Conservation (phyloP, 1,140 invertebrate species). For the Drosophila kepulauana region DNA sequence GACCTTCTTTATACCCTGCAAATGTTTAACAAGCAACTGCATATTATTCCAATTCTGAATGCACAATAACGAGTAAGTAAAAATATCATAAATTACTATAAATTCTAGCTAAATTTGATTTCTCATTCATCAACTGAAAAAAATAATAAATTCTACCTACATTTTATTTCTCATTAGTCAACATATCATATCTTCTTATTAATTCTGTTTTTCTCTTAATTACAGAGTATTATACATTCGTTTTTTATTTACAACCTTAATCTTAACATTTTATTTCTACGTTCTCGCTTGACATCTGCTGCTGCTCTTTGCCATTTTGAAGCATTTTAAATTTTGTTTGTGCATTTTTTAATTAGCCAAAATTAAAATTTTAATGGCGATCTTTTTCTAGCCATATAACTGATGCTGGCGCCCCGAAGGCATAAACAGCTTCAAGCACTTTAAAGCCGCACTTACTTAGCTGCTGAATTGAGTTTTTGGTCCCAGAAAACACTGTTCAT, state of each 20-base stretch:
- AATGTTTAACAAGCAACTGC: neutral
- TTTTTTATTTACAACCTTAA: neutral
- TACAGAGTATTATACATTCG: conserved; percentile 3
- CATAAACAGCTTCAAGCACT: conserved; percentile 30
- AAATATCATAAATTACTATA: too few species aligned
- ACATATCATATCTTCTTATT: neutral
- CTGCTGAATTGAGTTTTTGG: conserved; percentile 25
- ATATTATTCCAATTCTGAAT: neutral
- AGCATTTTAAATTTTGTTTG: conserved; percentile 41
- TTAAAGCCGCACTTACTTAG: conserved; percentile 38
- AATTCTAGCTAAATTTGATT: neutral
- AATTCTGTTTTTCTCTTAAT: neutral
- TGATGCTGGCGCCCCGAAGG: conserved; percentile 23
- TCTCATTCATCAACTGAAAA: too few species aligned
- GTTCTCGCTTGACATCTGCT: conserved; percentile 14
- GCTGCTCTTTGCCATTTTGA: conserved; percentile 36
- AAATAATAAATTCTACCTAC: too few species aligned
- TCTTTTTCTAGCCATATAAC: conserved; percentile 10
- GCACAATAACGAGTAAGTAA: too few species aligned
- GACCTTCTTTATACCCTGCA: conserved; percentile 45
- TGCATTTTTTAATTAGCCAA: conserved; percentile 56
- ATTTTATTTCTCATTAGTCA: neutral
- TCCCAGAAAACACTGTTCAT: conserved; percentile 35
- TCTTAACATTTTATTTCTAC: conserved; percentile 31
- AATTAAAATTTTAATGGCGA: conserved; percentile 65